These are phyloP conservation scores for Corvus cornix DNA, from an alignment of 2,113 vertebrate species.

Conservation along the genomic window DNA sequence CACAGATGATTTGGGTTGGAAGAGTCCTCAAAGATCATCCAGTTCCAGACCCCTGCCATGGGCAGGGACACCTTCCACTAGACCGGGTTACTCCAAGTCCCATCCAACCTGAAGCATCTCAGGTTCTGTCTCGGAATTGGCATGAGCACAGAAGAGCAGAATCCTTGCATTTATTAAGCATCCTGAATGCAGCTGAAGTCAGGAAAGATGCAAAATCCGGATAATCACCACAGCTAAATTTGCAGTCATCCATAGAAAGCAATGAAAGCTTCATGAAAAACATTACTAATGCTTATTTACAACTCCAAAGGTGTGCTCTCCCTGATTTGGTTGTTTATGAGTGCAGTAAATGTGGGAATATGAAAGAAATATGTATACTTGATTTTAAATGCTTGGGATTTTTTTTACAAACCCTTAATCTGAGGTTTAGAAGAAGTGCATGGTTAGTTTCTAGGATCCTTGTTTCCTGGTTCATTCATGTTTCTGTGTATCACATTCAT, in stretches of 20 bases:
- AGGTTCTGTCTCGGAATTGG: not conserved
- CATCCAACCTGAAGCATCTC: not conserved
- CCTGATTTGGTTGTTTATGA: not conserved
- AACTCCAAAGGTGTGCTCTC: not conserved
- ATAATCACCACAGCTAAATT: not conserved
- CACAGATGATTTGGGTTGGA: not conserved
- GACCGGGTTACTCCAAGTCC: not conserved
- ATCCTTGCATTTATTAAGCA: not conserved
- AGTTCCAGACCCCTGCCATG: not conserved
- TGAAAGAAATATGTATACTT: not conserved
- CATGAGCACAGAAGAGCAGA: not conserved
- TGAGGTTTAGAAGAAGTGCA: not conserved
- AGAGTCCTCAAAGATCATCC: no score
- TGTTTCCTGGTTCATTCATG: not conserved
- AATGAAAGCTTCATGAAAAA: not conserved
- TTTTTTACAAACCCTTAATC: not conserved
- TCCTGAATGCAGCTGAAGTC: not conserved
- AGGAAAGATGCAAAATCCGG: not conserved
- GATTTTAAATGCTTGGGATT: not conserved
- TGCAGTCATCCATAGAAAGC: not conserved
- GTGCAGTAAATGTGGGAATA: rapidly evolving
- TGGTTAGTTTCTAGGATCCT: not conserved
- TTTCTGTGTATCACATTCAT: not conserved
- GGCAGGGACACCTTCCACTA: not conserved
- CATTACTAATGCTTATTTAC: not conserved